Base-by-base conservation (phyloP, 2,888 invertebrate genomes). In the Agrotis segetum region DNA sequence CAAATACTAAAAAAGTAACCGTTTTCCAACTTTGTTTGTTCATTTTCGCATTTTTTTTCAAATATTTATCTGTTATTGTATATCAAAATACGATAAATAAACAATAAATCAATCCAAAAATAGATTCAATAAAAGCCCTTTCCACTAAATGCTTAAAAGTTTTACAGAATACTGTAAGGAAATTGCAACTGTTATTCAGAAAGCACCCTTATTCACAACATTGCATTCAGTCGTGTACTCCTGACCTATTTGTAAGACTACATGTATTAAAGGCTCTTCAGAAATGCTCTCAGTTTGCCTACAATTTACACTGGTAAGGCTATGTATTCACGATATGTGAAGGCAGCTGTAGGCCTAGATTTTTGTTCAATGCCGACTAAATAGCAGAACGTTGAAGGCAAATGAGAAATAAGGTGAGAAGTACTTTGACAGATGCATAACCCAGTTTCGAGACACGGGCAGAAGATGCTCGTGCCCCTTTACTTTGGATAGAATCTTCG, bases 161-260 rank as follows among this genome's bases (percentile, higher is more conserved):
- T 50, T n/a, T 49, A 68, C 40, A 59, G n/a, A 24, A 49, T 55
- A 66, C 14, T 40, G 24, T 53, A 66, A 78, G 73, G 66, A 82
- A 68, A 60, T 24, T 63, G 65, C 53, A 72, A 82, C 66, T 60
- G 24, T 82, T 56, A 58, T 64, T 47, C 63, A 67, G 53, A 77
- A 71, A 79, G 60, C 61, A 49, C 34, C 71, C 21, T 64, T 47
- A 65, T 79, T 66, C 79, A 68, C n/a, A 60, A 67, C 58, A 69
- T 59, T 29, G 55, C 71, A 64, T 71, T 74, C 71, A 78, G 52
- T 63, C 69, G 44, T 82, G 60, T 52, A 52, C 69, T 79, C 61
- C 72, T 85, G 83, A 85, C 83, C 83, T 72, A 83, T 79, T 79
- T 83, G 60, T 79, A 55, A 79, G 83, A 83, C 74, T 79, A 79